Base-by-base conservation (phyloP, 2,797 vertebrate genomes). In the Coreius guichenoti region DNA sequence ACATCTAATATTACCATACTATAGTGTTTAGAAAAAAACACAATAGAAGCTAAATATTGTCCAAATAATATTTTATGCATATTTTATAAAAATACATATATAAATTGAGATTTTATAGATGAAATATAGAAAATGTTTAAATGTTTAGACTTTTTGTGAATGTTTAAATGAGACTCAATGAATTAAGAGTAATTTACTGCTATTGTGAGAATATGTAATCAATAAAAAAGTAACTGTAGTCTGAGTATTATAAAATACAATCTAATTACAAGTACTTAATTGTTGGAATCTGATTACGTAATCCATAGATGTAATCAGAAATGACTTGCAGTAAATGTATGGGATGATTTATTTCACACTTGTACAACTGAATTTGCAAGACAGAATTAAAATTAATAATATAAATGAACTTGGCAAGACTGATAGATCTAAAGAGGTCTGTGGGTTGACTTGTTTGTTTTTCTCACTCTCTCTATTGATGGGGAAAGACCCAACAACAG, bases 401-500 rank as follows among this genome's bases (percentile, higher is more conserved):
- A 11, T 51, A 33, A 23, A 54, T 33, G 0, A 54, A 21, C 14
- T 33, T 39, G 8, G 12, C 21, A 58, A 77, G 33, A 39, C 13
- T n/a, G 21, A 21, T 4, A 4, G 51, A 39, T 33, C 12, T 17
- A 39, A 56, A 77, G 12, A 76, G 49, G 31, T 26, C 19, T 5
- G 12, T n/a, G 31, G 14, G 8, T 31, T 23, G 19, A n/a, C 23
- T 56, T 56, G 29, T 91, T 93, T 12, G 7, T 65, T 11, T 39
- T n/a, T 16, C 13, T 61, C n/a, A n/a, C 9, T 33, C 19, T 45
- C 14, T 56, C 39, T 56, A 2, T 54, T 91, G 90, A 91, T 89
- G 86, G 90, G 91, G 89, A 79, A 91, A 91, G 92, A 92, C 93
- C 94, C 91, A 90, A 93, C 94, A 93, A 91, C 93, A 90, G 86